These are phyloP conservation scores for Oriolus oriolus DNA, from an alignment of 2,113 vertebrate species.

Conservation along the genomic window DNA sequence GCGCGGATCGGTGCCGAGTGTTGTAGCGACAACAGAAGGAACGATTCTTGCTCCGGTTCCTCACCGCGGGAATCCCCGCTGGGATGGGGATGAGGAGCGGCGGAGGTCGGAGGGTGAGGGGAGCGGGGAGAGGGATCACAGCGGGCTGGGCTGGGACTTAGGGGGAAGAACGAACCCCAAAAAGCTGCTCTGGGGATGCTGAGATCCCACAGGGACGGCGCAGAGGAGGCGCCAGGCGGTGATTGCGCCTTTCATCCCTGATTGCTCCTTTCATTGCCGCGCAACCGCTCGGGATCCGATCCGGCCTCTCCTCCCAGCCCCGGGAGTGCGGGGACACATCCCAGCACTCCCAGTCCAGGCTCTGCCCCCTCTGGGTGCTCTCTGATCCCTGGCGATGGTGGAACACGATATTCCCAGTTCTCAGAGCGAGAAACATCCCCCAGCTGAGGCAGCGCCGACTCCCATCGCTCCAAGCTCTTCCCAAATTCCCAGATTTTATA, in stretches of 20 bases:
- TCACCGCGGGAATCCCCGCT: not conserved
- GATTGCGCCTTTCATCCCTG: not conserved
- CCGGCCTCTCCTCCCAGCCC: not conserved
- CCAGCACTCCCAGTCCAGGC: not conserved
- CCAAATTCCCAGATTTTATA: not conserved
- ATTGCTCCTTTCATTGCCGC: not conserved
- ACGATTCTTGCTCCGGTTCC: not conserved
- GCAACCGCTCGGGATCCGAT: not conserved
- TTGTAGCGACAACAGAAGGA: not conserved
- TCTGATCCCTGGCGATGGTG: too few species aligned
- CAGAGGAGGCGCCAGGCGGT: not conserved
- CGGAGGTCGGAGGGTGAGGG: not conserved
- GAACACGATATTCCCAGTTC: not conserved
- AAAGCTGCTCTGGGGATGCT: not conserved
- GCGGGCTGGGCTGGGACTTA: not conserved
- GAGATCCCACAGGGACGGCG: not conserved
- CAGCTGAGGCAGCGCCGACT: fast-evolving
- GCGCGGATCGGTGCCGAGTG: not conserved
- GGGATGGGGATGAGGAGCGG: not conserved
- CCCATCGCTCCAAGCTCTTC: fast-evolving
- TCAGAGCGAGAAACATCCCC: fast-evolving
- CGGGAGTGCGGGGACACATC: not conserved
- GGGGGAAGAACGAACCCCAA: not conserved
- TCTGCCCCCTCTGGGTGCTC: not conserved
- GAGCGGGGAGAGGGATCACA: not conserved